A percentile compares a stretch with the other conserved stretches of the same genome.
These are phyloP conservation scores for Campaea margaritaria DNA, from an alignment of 2,888 invertebrate genomes.

Conservation along the genomic window DNA sequence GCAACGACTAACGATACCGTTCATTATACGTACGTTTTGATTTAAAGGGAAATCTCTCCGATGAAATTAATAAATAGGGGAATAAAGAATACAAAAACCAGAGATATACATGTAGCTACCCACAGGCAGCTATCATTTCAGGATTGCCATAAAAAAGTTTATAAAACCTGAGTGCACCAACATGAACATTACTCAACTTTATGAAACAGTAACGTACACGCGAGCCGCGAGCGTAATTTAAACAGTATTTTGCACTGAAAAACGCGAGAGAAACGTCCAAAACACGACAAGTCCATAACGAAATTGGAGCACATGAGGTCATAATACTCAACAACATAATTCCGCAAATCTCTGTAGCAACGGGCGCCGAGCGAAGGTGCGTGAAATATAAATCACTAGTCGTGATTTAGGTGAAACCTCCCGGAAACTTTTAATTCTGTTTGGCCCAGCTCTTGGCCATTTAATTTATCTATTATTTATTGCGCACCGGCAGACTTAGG, in stretches of 20 bases:
- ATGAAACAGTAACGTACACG: constrained; percentile 21
- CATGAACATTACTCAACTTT: constrained; percentile 16
- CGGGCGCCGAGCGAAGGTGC: constrained; percentile 59
- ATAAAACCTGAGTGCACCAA: constrained; percentile 14
- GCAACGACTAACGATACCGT: no score
- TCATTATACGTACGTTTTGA: no score
- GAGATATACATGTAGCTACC: no score
- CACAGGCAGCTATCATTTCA: no score
- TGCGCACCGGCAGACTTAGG: constrained; percentile 64
- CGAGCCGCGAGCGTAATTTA: constrained; percentile 18
- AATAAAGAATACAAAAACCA: no score
- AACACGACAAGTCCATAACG: constrained; percentile 30
- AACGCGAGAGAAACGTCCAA: constrained; percentile 19
- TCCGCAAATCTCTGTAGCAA: constrained; percentile 39
- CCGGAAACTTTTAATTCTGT: constrained; percentile 80
- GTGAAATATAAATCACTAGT: constrained; percentile 79
- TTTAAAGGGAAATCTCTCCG: no score
- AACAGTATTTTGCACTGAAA: constrained; percentile 26
- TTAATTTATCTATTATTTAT: constrained; percentile 80
- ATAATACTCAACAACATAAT: constrained; percentile 44
- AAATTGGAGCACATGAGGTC: constrained; percentile 36
- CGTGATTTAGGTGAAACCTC: constrained; percentile 76
- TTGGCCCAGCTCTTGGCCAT: constrained; percentile 65
- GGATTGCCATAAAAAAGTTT: background rate
- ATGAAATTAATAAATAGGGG: no score